Conservation (phyloP, 2,888 invertebrate species). For the Myopa testacea region DNA sequence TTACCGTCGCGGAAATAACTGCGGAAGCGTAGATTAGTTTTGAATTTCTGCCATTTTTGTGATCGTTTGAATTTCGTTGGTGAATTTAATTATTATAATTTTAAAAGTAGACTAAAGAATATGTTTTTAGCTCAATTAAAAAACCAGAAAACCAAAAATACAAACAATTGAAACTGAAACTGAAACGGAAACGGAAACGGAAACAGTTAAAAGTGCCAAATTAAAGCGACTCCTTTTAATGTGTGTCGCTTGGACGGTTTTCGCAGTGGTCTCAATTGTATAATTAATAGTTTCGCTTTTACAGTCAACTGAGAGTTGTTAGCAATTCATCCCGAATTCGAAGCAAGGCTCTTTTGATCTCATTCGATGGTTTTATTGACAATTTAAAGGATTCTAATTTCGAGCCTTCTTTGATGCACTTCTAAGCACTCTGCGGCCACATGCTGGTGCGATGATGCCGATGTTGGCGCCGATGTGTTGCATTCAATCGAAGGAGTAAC, state of each 20-base stretch:
- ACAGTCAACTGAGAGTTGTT: not conserved
- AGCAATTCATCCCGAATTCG: constrained; percentile 46
- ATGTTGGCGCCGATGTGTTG: not conserved
- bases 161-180: not conserved
- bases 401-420: too few relatives aligned
- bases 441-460: too few relatives aligned
- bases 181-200: constrained; percentile 18
- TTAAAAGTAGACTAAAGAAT: constrained; percentile 42
- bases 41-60: constrained; percentile 59
- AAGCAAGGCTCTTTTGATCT: constrained; percentile 28
- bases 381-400: constrained; percentile 46
- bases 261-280: constrained; percentile 67
- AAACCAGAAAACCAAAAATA: constrained; percentile 14
- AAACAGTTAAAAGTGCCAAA: not conserved
- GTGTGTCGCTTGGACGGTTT: constrained; percentile 50
- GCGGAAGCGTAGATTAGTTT: constrained; percentile 36
- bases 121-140: constrained; percentile 42
- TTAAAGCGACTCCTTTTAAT: not conserved
- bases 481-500: not conserved
- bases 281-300: constrained; percentile 34
- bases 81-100: constrained; percentile 49
- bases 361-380: constrained; percentile 37
- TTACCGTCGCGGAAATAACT: not conserved
- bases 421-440: too few relatives aligned
- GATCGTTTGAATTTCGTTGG: constrained; percentile 56